These are phyloP conservation scores for Ennomos quercinarius DNA, from an alignment of 2,888 invertebrate genomes.

Conservation along the genomic window DNA sequence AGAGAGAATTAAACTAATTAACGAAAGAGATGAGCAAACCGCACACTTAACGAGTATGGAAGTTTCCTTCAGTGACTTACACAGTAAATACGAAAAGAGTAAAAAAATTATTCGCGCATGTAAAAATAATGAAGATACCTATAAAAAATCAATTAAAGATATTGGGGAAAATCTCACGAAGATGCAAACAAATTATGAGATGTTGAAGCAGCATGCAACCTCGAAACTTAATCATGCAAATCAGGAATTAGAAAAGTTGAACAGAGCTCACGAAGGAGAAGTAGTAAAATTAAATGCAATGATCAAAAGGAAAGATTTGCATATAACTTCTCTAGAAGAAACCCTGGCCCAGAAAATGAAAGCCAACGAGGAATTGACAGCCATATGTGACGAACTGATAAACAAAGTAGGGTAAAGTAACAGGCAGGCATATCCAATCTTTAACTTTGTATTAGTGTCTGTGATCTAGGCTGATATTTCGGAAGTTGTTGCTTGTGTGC, in stretches of 20 bases:
- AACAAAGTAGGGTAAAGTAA: conserved; percentile 79
- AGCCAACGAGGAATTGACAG: conserved; percentile 95
- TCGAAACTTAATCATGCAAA: conserved; percentile 91
- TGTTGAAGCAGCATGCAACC: conserved; percentile 95
- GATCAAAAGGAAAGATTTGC: conserved; percentile 94
- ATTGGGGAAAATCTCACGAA: conserved; percentile 88
- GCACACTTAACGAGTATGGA: conserved; percentile 87
- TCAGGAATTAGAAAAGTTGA: conserved; percentile 91
- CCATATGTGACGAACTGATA: conserved; percentile 97
- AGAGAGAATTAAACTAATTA: conserved; percentile 79
- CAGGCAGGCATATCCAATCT: conserved; percentile 48
- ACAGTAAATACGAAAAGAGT: conserved; percentile 88
- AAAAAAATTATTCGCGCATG: conserved; percentile 85
- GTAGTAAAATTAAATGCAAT: conserved; percentile 94
- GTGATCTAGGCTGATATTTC: conserved; percentile 60
- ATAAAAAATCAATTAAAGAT: conserved; percentile 88
- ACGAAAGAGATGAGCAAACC: conserved; percentile 86
- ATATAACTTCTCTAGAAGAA: conserved; percentile 92
- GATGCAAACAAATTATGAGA: conserved; percentile 94
- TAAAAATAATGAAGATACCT: conserved; percentile 88
- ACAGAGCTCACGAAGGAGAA: conserved; percentile 91
- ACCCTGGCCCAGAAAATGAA: conserved; percentile 94
- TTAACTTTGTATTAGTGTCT: conserved; percentile 53
- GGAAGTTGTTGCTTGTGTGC: conserved; percentile 63
- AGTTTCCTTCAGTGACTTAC: conserved; percentile 87